Evolutionary conservation across 2,113 vertebrate genomes (phyloP).

Genomic region (Myrmophylax atrothorax): DNA sequence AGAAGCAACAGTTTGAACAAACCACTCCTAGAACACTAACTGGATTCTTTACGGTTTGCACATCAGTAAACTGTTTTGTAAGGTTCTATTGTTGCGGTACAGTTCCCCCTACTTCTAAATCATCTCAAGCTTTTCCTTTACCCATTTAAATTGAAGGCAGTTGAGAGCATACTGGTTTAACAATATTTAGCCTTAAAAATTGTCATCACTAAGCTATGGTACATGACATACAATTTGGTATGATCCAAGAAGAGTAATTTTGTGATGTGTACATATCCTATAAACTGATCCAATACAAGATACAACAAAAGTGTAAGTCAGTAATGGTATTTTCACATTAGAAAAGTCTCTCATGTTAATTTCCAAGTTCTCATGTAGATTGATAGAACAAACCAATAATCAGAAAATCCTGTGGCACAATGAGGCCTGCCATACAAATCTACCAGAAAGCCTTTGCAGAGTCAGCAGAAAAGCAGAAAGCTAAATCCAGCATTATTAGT

Average conservation of each 20-base stretch:
- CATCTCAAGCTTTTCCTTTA: not conserved
- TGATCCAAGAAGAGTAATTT: not conserved
- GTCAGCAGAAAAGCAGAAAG: not conserved
- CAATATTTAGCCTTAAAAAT: not conserved
- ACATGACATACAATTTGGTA: not conserved
- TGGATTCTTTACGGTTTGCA: conserved; percentile 17
- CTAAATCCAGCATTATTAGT: not conserved
- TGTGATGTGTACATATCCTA: not conserved
- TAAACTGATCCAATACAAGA: not conserved
- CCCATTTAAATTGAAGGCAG: not conserved
- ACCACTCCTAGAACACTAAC: not conserved
- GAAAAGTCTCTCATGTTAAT: not conserved
- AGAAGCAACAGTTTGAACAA: conserved; percentile 1
- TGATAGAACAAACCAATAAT: not conserved
- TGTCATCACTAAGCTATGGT: not conserved
- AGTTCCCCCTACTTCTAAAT: not conserved
- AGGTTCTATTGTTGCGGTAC: not conserved
- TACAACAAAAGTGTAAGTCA: not conserved
- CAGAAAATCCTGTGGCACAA: not conserved
- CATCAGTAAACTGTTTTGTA: not conserved
- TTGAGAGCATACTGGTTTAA: not conserved
- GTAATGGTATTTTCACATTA: not conserved
- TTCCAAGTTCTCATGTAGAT: not conserved
- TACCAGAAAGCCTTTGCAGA: not conserved
- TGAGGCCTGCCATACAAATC: not conserved